phyloP scores from a whole-genome alignment of 2,113 vertebrate genomes.

The Lethenteron camtschaticum region DNA sequence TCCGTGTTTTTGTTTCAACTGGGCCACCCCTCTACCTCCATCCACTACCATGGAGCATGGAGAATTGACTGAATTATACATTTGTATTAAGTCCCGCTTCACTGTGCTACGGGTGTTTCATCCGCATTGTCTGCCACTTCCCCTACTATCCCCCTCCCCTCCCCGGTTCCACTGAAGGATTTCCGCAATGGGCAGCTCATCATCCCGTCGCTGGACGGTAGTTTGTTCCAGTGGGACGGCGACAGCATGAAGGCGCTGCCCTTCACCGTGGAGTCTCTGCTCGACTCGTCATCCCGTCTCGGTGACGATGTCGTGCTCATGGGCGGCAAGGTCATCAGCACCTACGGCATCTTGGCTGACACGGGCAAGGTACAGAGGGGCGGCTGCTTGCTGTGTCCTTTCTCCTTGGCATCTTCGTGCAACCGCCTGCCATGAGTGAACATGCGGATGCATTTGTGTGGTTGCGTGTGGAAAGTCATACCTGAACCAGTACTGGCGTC shows the following conservation, averaged over 20 bases:
- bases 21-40: too few relatives aligned
- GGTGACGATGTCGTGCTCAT: constrained; percentile 84
- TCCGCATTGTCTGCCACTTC: background rate
- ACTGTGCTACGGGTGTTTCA: background rate
- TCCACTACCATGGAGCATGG: too few relatives aligned
- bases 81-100: background rate
- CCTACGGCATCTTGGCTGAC: constrained; percentile 64
- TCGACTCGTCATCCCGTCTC: constrained; percentile 80
- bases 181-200: constrained; percentile 83
- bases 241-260: constrained; percentile 93
- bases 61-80: background rate
- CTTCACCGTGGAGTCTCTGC: constrained; percentile 83
- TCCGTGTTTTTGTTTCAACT: too few relatives aligned
- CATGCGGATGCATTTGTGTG: too few relatives aligned
- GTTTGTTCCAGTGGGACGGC: constrained; percentile 89
- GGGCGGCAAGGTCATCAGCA: constrained; percentile 76
- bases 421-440: too few relatives aligned
- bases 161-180: constrained; percentile 26
- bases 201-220: constrained; percentile 85
- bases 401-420: too few relatives aligned
- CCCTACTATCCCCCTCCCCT: too few relatives aligned
- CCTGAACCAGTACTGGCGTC: too few relatives aligned
- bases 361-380: constrained; percentile 50
- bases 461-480: too few relatives aligned
- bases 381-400: too few relatives aligned